Evolutionary conservation across 2,888 invertebrate genomes (phyloP), one percentile per base, ranked within the genome.

Genomic region (Pheosia gnoma): DNA sequence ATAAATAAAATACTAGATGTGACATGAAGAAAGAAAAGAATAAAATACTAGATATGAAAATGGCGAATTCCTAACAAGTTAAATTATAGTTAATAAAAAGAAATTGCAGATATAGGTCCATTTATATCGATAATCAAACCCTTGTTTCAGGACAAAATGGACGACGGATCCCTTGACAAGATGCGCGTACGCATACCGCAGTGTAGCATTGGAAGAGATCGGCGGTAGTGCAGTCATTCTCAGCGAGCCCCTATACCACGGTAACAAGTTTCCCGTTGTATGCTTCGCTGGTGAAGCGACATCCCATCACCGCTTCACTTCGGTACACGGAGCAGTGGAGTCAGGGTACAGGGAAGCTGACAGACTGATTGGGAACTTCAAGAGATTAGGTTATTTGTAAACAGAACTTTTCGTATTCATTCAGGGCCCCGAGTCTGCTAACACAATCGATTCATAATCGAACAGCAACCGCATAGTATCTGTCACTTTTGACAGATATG

Each of bases 331-430:
- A 0, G 97, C 97, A 0, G 85, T 96, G 0, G 96, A 96, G 78
- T 94, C 95, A n/a, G 97, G 97, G 0, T 95, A 95, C 81, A 94
- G 97, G 47, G 97, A 97, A 80, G 97, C 97, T 1, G 90, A 95
- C 13, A 90, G 96, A 70, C 80, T 96, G 38, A 88, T 93, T 43
- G 75, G 80, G 4, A 80, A 74, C 54, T 86, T 90, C 47, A 80
- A 85, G 63, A 72, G 75, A 56, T 66, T 64, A 11, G 11, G 47
- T n/a, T 47, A 47, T 47, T 47, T 47, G n/a, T 47, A n/a, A 47
- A 47, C 4, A 47, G n/a, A 43, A 43, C 43, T 9, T 43, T 25
- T 25, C 25, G 0, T 25, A 25, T 25, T 25, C 25, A 25, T 25
- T 2, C 25, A 25, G 25, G 25, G 25, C 25, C 25, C 25, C 25